Evolutionary conservation across 2,113 vertebrate genomes (phyloP).

Genomic region (Dicentrarchus labrax): DNA sequence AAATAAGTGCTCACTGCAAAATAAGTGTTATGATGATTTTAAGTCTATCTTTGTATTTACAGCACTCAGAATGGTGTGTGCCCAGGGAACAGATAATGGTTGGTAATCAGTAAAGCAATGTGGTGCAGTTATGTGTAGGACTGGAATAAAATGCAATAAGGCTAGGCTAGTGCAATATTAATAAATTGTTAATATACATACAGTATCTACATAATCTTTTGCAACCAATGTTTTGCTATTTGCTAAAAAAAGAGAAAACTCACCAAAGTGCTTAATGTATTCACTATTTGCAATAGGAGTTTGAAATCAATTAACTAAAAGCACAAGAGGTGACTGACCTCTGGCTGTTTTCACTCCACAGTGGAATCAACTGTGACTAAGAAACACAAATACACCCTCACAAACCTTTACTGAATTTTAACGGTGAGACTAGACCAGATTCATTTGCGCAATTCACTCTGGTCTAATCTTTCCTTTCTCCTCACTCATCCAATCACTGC

Average conservation of each 20-base stretch:
- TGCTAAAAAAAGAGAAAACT: constrained; percentile 13
- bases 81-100: constrained; percentile 25
- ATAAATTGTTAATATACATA: neutral
- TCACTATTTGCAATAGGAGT: neutral
- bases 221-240: neutral
- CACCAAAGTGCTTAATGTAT: neutral
- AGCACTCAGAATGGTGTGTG: neutral
- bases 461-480: neutral
- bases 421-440: neutral
- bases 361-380: neutral
- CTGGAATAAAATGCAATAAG: constrained; percentile 18
- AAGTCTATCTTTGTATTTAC: constrained; percentile 10
- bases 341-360: neutral
- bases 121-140: neutral
- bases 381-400: neutral
- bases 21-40: constrained; percentile 8
- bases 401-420: neutral
- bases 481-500: neutral
- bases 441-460: neutral
- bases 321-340: neutral
- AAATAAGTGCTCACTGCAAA: constrained; percentile 31
- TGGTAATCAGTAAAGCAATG: constrained; percentile 31
- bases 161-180: neutral
- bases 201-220: neutral
- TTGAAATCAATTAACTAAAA: neutral